Evolutionary conservation across 2,888 invertebrate genomes (phyloP).

Genomic region (Apodemia zela): DNA sequence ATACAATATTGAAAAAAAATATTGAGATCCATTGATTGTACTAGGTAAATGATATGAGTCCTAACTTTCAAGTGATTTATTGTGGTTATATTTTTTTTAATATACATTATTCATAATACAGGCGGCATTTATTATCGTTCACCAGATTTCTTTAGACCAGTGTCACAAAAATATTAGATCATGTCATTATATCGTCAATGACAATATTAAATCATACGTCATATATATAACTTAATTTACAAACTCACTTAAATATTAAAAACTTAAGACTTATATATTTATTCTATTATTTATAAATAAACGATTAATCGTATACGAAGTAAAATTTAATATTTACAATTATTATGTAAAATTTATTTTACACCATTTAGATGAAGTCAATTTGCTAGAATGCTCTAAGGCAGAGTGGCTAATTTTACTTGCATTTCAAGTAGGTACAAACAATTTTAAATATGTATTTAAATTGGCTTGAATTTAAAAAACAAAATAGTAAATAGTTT

Average conservation of each 20-base stretch:
- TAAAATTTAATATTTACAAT: constrained; percentile 8
- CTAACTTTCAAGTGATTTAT: not conserved
- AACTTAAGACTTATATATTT: not conserved
- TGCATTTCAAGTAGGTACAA: too few relatives aligned
- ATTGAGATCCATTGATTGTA: not conserved
- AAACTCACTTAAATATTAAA: not conserved
- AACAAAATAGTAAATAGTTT: too few relatives aligned
- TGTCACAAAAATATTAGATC: not conserved
- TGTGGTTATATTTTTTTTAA: not conserved
- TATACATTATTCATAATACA: not conserved
- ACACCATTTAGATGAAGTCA: constrained; percentile 1
- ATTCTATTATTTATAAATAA: constrained; percentile 11
- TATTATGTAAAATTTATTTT: not conserved
- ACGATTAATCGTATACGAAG: constrained; percentile 9
- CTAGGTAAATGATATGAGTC: not conserved
- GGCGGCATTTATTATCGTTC: not conserved
- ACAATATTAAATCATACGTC: not conserved
- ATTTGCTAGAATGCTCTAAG: not conserved
- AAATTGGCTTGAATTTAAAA: too few relatives aligned
- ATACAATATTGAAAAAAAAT: too few relatives aligned
- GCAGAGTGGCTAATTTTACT: too few relatives aligned
- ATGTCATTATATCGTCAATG: not conserved
- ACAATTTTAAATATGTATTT: too few relatives aligned
- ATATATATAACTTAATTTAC: not conserved
- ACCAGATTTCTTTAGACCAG: not conserved